Base-by-base conservation (phyloP, 1,140 invertebrate genomes). In the Chymomyza costata region DNA sequence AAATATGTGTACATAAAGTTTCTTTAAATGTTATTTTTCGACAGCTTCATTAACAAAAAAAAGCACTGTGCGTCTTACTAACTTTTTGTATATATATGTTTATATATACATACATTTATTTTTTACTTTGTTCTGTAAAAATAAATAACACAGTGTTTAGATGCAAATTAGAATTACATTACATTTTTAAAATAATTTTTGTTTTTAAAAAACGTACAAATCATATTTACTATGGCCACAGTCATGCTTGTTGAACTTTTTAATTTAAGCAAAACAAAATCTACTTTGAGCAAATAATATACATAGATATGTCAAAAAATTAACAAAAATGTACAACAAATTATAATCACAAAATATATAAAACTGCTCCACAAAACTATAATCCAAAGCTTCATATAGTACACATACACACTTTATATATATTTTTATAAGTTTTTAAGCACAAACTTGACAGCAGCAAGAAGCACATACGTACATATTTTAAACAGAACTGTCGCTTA, bases 141-240 rank as follows among this genome's bases (percentile, higher is more conserved):
- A 55, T 74, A 76, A 76, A 74, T 74, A 74, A 74, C 69, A 74
- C 69, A 74, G 69, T 65, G 70, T 64, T 55, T 60, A 39, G 51
- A 64, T 63, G 52, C 25, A 67, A 67, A 68, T 50, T 74, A 65
- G 56, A 74, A 76, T 69, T 74, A 76, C 60, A 59, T 50, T 49
- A 44, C 16, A 11, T 25, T 54, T 39, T 48, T 43, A 67, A 55
- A 58, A 49, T 62, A 46, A 32, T 57, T 31, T 15, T 46, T 50
- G 41, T 28, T 25, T 25, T 35, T 45, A 14, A 28, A 28, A 28
- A 28, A 28, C 5, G 17, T 57, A 46, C 15, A 28, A 5, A 28
- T 6, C 5, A 31, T 53, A 14, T 51, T 53, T 41, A 35, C 37
- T 25, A n/a, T n/a, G n/a, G n/a, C n/a, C n/a, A n/a, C n/a, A n/a